Conservation (phyloP, 2,113 vertebrate species). For the Microcebus tavaratra region DNA sequence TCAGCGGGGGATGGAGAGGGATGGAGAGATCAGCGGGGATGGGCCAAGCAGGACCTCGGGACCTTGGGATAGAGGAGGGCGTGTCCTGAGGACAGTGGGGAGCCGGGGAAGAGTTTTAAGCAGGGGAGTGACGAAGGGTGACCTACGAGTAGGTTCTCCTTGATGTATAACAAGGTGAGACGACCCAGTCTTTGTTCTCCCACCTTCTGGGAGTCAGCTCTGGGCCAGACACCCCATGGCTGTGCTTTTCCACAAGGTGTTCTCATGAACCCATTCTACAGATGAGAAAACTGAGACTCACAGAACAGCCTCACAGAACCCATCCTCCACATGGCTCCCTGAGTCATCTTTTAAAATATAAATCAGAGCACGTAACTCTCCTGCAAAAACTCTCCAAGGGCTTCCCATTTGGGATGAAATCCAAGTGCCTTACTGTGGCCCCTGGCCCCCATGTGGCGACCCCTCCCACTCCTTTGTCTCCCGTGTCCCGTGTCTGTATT, state of each 20-base stretch:
- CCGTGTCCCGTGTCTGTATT: accelerated
- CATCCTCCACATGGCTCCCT: neutral
- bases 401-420: neutral
- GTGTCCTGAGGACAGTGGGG: neutral
- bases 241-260: neutral
- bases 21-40: neutral
- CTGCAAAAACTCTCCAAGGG: neutral
- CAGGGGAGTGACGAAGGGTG: neutral
- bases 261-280: neutral
- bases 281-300: neutral
- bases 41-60: neutral
- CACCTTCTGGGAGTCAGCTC: neutral
- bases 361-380: neutral
- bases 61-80: neutral
- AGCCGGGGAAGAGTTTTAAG: neutral
- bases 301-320: neutral
- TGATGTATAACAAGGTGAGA: neutral
- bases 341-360: neutral
- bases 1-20: neutral
- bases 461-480: accelerated
- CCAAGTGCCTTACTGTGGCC: neutral
- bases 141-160: neutral
- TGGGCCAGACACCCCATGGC: neutral
- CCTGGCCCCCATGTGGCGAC: neutral
- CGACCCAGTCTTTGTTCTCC: neutral